Evolutionary conservation across 2,113 vertebrate genomes (phyloP), one percentile per base, ranked within the genome.

Genomic region (Heliornis fulica): DNA sequence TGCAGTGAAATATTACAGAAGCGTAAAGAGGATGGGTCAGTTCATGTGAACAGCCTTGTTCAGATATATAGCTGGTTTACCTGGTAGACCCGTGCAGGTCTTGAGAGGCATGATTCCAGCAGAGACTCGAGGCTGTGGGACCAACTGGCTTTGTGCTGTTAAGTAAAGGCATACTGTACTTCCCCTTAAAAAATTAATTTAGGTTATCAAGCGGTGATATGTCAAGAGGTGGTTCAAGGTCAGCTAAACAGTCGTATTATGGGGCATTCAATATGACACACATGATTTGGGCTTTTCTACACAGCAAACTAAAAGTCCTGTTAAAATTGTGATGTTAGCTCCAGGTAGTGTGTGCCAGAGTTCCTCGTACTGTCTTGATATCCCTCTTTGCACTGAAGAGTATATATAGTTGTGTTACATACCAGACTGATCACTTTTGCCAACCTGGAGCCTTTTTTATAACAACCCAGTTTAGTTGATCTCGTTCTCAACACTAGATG

Each of bases 381-480:
- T 7, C 43, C 40, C 12, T 54, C 69, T 82, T 34, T 74, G n/a
- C 63, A 25, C 19, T 43, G 48, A 51, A 41, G 48, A 13, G 2
- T 64, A 3, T 34, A 14, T 2, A 1, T 15, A 22, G 9, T 34
- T 0, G 0, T 25, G 3, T 31, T n/a, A 8, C 8, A 11, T 41
- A 5, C 3, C 40, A n/a, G 57, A 15, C 26, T 46, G 40, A n/a
- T 48, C 25, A 12, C 5, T 43, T 45, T 59, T 59, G 34, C 40
- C 8, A 40, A 4, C 15, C 51, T 26, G 45, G 9, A 12, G 15
- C 6, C 46, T 46, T 51, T 26, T 31, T 6, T 34, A 8, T 15
- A 20, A 46, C 19, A 50, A 29, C 9, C 48, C 19, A 16, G 18
- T 13, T 48, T 54, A 57, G 31, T 38, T 70, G 48, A 8, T 61